phyloP scores from a whole-genome alignment of 23 tunicate species.

The Trididemnum miniatum region DNA sequence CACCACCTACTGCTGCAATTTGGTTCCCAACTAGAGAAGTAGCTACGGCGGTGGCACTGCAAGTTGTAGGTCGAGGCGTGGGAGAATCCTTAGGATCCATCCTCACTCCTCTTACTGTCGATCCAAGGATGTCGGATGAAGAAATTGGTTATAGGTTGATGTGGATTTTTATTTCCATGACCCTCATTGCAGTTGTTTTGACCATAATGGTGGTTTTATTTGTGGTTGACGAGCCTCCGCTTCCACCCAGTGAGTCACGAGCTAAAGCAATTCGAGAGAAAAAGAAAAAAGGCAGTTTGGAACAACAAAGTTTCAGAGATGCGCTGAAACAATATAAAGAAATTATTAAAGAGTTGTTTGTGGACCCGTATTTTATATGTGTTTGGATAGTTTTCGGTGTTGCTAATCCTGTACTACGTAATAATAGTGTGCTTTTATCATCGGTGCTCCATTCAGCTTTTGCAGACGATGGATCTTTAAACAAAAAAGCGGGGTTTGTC shows the following conservation, averaged over 20 bases:
- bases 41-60: slow-evolving; percentile 69
- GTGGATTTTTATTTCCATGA: slow-evolving; percentile 40
- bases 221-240: slow-evolving; percentile 54
- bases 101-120: slow-evolving; percentile 42
- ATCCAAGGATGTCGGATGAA: slow-evolving; percentile 20
- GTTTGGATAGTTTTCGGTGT: slow-evolving; percentile 54
- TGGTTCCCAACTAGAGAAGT: slow-evolving; percentile 73
- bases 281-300: slow-evolving; percentile 26
- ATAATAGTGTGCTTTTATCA: slow-evolving; percentile 57
- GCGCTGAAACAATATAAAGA: slow-evolving; percentile 24
- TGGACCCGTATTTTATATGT: slow-evolving; percentile 42
- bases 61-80: slow-evolving; percentile 64
- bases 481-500: slow-evolving; percentile 40
- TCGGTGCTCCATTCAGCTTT: slow-evolving; percentile 51
- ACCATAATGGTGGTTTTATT: slow-evolving; percentile 16
- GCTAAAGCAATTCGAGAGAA: slow-evolving; percentile 32
- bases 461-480: background rate
- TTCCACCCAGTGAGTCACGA: slow-evolving; percentile 72
- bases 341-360: slow-evolving; percentile 41
- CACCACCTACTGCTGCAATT: slow-evolving; percentile 67
- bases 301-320: slow-evolving; percentile 22
- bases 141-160: slow-evolving; percentile 37
- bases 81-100: slow-evolving; percentile 70
- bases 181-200: slow-evolving; percentile 21
- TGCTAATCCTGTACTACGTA: slow-evolving; percentile 55